Percentiles rank a stretch among this genome's conserved stretches.
These are phyloP conservation scores for Physeter macrocephalus DNA, from an alignment of 2,113 vertebrate genomes.

Conservation along the genomic window DNA sequence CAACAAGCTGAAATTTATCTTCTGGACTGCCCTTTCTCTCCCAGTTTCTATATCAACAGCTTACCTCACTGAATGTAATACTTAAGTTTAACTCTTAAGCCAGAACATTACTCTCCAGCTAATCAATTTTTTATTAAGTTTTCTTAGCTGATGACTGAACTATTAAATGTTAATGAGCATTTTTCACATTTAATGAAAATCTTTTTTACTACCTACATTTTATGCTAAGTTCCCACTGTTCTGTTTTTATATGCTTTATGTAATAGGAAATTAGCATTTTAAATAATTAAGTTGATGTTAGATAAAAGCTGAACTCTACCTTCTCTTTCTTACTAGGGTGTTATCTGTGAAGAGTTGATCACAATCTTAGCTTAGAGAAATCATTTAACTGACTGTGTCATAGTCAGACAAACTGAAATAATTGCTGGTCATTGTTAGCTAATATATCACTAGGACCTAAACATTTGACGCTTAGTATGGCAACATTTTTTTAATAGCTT, in stretches of 20 bases:
- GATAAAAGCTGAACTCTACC: conserved; percentile 39
- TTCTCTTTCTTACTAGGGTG: conserved; percentile 35
- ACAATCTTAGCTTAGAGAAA: conserved; percentile 27
- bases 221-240: background rate
- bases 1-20: background rate
- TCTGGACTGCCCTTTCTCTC: background rate
- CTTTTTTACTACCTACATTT: background rate
- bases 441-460: background rate
- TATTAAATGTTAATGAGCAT: background rate
- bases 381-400: conserved; percentile 7
- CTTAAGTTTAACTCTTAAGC: background rate
- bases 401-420: conserved; percentile 28
- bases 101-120: background rate
- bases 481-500: background rate
- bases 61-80: background rate
- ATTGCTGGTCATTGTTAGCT: conserved; percentile 35
- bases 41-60: background rate
- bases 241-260: background rate
- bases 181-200: conserved; percentile 32
- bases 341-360: background rate
- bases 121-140: background rate
- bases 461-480: background rate
- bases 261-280: background rate
- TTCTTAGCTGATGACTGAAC: background rate
- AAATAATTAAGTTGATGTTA: background rate